Percentiles rank a stretch among this genome's conserved stretches.
phyloP scores from a whole-genome alignment of 2,113 vertebrate genomes.

The Scopus umbretta region DNA sequence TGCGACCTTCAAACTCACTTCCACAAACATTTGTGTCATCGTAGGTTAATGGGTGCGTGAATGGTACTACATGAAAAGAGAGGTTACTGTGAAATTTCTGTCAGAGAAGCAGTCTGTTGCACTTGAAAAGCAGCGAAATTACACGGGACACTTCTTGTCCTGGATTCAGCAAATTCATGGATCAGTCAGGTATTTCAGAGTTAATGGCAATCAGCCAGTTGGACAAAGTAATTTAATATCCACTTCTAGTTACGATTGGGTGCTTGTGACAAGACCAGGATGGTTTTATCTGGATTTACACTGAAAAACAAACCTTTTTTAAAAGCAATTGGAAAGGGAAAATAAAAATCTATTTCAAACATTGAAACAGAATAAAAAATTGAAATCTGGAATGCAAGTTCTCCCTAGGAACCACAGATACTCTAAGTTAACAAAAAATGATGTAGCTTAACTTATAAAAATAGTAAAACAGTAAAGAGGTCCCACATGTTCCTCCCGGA shows the following conservation, averaged over 20 bases:
- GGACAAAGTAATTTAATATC: background rate
- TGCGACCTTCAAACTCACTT: background rate
- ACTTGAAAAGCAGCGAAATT: background rate
- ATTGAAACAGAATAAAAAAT: background rate
- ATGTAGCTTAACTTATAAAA: constrained; percentile 56
- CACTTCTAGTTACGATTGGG: constrained; percentile 51
- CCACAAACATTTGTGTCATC: background rate
- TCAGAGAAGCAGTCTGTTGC: background rate
- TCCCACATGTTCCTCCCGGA: background rate
- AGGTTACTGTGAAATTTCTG: background rate
- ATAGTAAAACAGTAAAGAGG: background rate
- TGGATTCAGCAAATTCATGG: background rate
- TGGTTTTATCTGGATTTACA: constrained; percentile 51
- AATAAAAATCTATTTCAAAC: constrained; percentile 6
- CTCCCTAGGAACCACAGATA: constrained; percentile 26
- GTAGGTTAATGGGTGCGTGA: background rate
- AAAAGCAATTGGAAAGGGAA: constrained; percentile 10
- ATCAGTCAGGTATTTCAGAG: constrained; percentile 17
- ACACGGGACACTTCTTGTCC: background rate
- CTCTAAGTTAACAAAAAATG: constrained; percentile 3
- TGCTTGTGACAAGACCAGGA: constrained; percentile 50
- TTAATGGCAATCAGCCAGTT: constrained; percentile 57
- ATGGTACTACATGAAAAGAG: background rate
- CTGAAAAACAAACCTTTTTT: background rate
- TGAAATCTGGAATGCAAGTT: background rate